Base-by-base conservation (phyloP, 1,140 invertebrate species). In the Panagrolaimus sp. region DNA sequence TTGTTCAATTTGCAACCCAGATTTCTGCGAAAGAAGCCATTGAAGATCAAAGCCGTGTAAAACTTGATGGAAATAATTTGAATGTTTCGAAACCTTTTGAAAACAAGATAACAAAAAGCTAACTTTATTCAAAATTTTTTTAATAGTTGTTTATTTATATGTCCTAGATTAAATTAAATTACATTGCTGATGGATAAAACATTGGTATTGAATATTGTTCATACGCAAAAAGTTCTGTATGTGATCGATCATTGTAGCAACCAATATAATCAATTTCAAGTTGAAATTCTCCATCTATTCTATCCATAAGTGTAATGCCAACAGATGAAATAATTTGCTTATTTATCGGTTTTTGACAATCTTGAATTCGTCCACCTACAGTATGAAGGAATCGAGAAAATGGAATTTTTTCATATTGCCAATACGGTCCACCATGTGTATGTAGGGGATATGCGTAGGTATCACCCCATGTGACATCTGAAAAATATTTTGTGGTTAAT, bases 341-440 rank as follows among this genome's bases (percentile, higher is more conserved):
- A 28, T n/a, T 65, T 5, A 82, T 65, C 3, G 45, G 48, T 15
- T 63, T 55, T 58, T 82, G 80, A 17, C 47, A 38, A 46, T 83
- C 80, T 64, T 78, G 76, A 38, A 83, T 75, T n/a, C 80, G 46
- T 7, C 75, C 79, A 26, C 63, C 65, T 15, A 80, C 71, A 2
- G 81, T 83, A 62, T 76, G 69, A 47, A 83, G 67, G 58, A 82
- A 82, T 47, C 80, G 71, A 1, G 81, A 83, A 63, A 82, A 82
- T 21, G 80, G 81, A 46, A 82, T 82, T 46, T 72, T 77, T 43
- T 78, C 79, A 64, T 76, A 81, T 48, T 82, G 80, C 80, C 80
- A 82, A 67, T 82, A 83, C 7, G 80, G 80, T 21, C 80, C 80
- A 24, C 80, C 80, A 66, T 82, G 80, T 2, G 80, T 82, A 67